Evolutionary conservation across 2,888 invertebrate genomes (phyloP).

Genomic region (Eurois occulta): DNA sequence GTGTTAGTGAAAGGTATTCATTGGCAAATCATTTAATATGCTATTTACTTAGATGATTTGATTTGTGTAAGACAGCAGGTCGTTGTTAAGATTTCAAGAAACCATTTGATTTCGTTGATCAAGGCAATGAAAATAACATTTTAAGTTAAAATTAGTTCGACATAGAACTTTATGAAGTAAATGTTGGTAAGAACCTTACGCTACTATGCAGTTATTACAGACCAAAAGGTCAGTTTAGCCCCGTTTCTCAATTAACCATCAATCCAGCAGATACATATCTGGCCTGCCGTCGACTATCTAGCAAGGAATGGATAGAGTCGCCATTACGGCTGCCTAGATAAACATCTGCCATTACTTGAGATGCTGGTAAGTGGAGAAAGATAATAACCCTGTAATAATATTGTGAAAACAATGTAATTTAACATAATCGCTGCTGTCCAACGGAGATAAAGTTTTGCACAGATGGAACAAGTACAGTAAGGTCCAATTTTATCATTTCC

Average conservation of each 20-base stretch:
- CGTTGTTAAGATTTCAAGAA: not conserved
- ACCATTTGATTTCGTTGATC: not conserved
- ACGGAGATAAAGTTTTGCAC: conserved; percentile 22
- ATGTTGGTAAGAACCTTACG: not conserved
- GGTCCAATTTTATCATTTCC: not conserved
- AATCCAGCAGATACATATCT: conserved; percentile 43
- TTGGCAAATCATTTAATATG: conserved; percentile 7
- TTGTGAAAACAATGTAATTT: conserved; percentile 65
- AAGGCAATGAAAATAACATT: not conserved
- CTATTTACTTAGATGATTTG: conserved; percentile 18
- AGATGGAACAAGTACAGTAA: not conserved
- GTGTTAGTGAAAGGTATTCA: conserved; percentile 51
- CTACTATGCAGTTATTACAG: not conserved
- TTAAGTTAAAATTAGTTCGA: not conserved
- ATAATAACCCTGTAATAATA: conserved; percentile 58
- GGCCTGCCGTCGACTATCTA: conserved; percentile 9
- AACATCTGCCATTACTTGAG: conserved; percentile 56
- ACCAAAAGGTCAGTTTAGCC: conserved; percentile 20
- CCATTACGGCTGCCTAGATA: conserved; percentile 41
- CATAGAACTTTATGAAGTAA: not conserved
- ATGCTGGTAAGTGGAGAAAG: conserved; percentile 48
- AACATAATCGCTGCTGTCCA: conserved; percentile 44
- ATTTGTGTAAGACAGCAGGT: not conserved
- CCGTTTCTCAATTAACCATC: conserved; percentile 34
- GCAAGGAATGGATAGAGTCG: conserved; percentile 34